Base-by-base conservation (phyloP, 2,888 invertebrate genomes). In the Athalia cordata region DNA sequence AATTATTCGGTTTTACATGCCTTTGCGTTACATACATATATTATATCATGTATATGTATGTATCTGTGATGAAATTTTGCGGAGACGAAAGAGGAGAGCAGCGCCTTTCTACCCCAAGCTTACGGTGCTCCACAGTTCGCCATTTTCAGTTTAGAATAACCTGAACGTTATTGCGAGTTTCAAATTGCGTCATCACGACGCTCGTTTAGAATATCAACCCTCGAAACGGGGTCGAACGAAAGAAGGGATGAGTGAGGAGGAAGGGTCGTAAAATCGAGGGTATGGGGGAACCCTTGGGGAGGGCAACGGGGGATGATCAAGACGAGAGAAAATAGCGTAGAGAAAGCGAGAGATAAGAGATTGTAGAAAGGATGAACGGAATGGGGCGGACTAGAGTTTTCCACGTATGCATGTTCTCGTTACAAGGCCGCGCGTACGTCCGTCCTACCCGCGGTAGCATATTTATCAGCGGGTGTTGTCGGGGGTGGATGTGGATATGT, bases 401-500 rank as follows among this genome's bases (percentile, higher is more conserved):
- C 62, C 43, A 45, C 76, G 75, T 74, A 49, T 70, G 59, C 77
- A 47, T 68, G 65, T 77, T 77, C 55, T 62, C 49, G 67, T 61
- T 29, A 62, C 78, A 57, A 65, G 78, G 76, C 47, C 76, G 76
- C 70, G 80, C 72, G 80, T 81, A 59, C 59, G 43, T 13, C 45
- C 49, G 43, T 67, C 77, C 11, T 49, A 79, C 81, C 81, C 79
- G 80, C 80, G 80, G 83, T 82, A 84, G 83, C 85, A 84, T 84
- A 84, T 85, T 85, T 85, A 83, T 83, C 81, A 79, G 81, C 76
- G 81, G 81, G 80, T 80, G 83, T 82, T 79, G 79, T 81, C 80
- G 81, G 70, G 55, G 64, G 29, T 29, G 29, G 29, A 29, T 29
- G 29, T 29, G 29, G 29, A 29, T 29, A 45, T 68, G 45, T 68